phyloP scores from a whole-genome alignment of 30 jellyfish, hydroid and myxozoan species.

The Rhopilema esculentum region DNA sequence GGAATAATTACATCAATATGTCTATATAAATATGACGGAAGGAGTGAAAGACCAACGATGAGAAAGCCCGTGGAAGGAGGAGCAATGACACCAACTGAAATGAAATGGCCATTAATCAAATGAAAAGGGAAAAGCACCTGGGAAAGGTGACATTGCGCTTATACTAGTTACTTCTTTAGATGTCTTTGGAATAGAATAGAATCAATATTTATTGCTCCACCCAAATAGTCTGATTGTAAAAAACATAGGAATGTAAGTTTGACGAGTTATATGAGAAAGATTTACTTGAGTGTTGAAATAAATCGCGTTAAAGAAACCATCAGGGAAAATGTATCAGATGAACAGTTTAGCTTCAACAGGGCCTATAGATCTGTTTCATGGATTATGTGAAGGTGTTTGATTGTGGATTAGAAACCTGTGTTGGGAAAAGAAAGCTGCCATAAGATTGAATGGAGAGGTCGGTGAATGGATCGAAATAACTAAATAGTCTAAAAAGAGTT shows the following conservation, averaged over 20 bases:
- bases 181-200: slow-evolving; percentile 21
- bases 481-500: no score
- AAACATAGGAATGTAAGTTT: background rate
- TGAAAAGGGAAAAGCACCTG: slow-evolving; percentile 37
- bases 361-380: slow-evolving; percentile 9
- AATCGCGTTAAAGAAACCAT: background rate
- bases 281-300: background rate
- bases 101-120: slow-evolving; percentile 9
- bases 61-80: slow-evolving; percentile 1
- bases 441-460: slow-evolving; percentile 7
- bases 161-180: slow-evolving; percentile 5
- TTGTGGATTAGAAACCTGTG: slow-evolving; percentile 21
- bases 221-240: slow-evolving; percentile 19
- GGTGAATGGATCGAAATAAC: slow-evolving; percentile 15
- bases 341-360: slow-evolving; percentile 16
- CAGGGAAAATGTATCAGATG: slow-evolving; percentile 27
- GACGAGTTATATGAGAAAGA: background rate
- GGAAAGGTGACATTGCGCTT: background rate
- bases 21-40: slow-evolving; percentile 16
- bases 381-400: slow-evolving; percentile 25
- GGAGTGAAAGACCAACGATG: slow-evolving; percentile 6
- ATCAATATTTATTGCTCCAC: slow-evolving; percentile 21
- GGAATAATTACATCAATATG: slow-evolving; percentile 35
- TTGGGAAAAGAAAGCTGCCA: slow-evolving; percentile 2
- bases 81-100: background rate